Percentiles rank a stretch among this genome's conserved stretches.
Evolutionary conservation across 2,797 vertebrate genomes (phyloP).

Genomic region (Chromis chromis): DNA sequence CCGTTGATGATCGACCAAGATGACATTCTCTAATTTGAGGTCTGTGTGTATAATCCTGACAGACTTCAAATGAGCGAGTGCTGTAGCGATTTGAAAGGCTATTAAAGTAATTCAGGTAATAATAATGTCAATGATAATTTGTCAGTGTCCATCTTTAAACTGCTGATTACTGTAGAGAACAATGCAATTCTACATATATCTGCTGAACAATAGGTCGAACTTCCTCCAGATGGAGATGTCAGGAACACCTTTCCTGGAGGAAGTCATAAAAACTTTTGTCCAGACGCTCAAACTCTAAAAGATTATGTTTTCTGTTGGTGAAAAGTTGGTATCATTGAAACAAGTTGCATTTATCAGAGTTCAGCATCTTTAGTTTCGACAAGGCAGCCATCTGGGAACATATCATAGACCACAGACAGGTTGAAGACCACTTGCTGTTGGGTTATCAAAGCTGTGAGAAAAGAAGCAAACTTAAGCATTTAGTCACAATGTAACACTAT

Average conservation of each 20-base stretch:
- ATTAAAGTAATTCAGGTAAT: not conserved
- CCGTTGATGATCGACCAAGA: constrained; percentile 20
- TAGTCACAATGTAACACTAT: too few species aligned
- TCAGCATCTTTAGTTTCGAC: not conserved
- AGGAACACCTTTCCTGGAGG: not conserved
- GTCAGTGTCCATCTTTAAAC: not conserved
- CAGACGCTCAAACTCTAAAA: constrained; percentile 36
- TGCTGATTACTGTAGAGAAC: not conserved
- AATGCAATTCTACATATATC: constrained; percentile 2
- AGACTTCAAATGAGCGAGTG: constrained; percentile 20
- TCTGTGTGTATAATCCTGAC: constrained; percentile 16
- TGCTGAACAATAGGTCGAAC: constrained; percentile 33
- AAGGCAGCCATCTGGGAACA: not conserved
- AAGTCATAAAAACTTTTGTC: constrained; percentile 36
- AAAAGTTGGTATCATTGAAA: constrained; percentile 1
- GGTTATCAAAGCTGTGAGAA: too few species aligned
- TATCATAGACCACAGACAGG: not conserved
- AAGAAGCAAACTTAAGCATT: too few species aligned
- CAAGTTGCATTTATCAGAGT: constrained; percentile 19
- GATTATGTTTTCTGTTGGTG: not conserved
- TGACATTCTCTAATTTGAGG: constrained; percentile 30
- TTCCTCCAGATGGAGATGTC: constrained; percentile 1
- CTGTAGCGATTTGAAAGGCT: constrained; percentile 19
- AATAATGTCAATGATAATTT: not conserved
- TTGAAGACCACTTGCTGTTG: too few species aligned